Conservation (phyloP, 2,113 vertebrate genomes). For the Dasyornis broadbenti region DNA sequence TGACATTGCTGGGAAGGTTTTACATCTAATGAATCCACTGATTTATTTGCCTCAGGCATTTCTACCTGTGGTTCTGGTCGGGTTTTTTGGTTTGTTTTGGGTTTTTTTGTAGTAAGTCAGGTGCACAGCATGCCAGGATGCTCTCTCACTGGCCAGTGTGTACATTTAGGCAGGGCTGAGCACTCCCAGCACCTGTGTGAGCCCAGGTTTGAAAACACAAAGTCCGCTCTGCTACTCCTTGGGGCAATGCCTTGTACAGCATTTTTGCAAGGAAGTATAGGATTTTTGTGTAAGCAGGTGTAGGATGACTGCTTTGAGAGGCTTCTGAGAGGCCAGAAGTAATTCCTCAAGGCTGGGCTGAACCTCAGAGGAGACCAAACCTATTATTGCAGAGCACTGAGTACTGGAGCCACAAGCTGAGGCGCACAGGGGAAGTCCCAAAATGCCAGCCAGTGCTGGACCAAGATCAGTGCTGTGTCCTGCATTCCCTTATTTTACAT, state of each 20-base stretch:
- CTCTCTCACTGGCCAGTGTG: neutral
- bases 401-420: neutral
- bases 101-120: neutral
- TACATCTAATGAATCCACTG: neutral
- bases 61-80: neutral
- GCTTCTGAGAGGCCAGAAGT: neutral
- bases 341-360: neutral
- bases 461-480: neutral
- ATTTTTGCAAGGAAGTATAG: neutral
- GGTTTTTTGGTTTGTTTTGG: neutral
- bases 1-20: neutral
- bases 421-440: neutral
- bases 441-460: neutral
- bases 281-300: neutral
- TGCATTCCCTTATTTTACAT: neutral
- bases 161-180: neutral
- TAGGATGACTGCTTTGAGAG: neutral
- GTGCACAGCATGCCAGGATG: neutral
- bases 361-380: neutral
- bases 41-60: neutral
- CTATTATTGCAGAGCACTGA: neutral
- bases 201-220: neutral
- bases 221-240: neutral
- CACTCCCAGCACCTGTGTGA: neutral
- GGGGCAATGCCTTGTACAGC: neutral